A percentile compares a stretch with the other conserved stretches of the same genome.
Conservation (phyloP, 2,797 vertebrate species). For the Rhabdophis nuchalis region DNA sequence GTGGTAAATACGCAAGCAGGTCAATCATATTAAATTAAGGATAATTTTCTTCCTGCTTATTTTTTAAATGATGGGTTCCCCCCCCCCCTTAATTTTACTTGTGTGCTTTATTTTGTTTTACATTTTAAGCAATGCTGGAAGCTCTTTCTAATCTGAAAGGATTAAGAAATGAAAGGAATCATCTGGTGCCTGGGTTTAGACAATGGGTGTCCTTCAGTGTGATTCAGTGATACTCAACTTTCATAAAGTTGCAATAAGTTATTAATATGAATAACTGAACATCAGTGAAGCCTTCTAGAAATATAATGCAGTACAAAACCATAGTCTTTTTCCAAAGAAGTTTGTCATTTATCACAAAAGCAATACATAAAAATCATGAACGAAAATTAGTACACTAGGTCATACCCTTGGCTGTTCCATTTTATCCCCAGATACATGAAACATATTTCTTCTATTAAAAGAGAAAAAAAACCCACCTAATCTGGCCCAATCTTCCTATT, state of each 20-base stretch:
- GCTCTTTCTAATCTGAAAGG: not conserved
- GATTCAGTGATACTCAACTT: not conserved
- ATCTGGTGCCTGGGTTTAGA: not conserved
- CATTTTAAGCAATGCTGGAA: not conserved
- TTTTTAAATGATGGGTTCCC: not conserved
- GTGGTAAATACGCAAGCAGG: not conserved
- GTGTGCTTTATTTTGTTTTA: not conserved
- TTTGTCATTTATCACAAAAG: not conserved
- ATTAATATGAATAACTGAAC: not conserved
- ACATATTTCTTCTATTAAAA: not conserved
- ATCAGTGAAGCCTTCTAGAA: not conserved
- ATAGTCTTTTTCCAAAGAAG: not conserved
- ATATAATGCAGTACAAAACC: not conserved
- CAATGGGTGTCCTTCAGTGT: not conserved
- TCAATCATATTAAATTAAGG: not conserved
- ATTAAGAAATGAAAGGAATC: not conserved
- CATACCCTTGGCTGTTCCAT: not conserved
- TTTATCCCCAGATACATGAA: not conserved
- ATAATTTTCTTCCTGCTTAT: not conserved
- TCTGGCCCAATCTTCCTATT: not conserved
- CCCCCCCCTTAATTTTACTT: not conserved
- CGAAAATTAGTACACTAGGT: constrained; percentile 5
- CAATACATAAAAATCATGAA: constrained; percentile 8
- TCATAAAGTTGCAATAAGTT: not conserved
- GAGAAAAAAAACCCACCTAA: not conserved